Base-by-base conservation (phyloP, 2,113 vertebrate genomes). In the Silurus glanis region DNA sequence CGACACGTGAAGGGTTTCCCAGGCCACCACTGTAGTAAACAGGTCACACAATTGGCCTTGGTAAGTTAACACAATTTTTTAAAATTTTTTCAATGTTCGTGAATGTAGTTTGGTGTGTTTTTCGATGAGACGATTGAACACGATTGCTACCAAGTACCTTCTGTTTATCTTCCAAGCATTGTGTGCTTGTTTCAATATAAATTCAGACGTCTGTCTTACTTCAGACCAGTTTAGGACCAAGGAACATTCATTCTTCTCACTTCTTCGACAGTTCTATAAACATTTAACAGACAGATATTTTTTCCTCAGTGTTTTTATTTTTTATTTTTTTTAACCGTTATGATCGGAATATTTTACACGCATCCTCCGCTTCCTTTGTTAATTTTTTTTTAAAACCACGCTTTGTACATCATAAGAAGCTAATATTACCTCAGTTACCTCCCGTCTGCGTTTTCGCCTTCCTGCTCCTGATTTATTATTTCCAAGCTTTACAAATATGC, bases 391-490 rank as follows among this genome's bases (percentile, higher is more conserved):
- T 4, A 21, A 10, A 28, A 64, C n/a, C 8, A 10, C 13, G 10
- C n/a, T 49, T 12, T 51, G 37, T 16, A 49, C 13, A 19, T 69
- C 5, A 4, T 28, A 45, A 64, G n/a, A 28, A 55, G 47, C 5
- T 49, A 37, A 61, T 47, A n/a, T 74, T 61, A 74, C 56, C 28
- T 21, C 71, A 47, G 9, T 75, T 76, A 75, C 49, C 83, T 76
- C 28, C 58, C 21, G 1, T 51, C 72, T 84, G 62, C 37, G 21
- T 84, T 84, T 51, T 58, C 14, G 21, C 58, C 53, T 84, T 45
- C 16, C 25, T 62, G 10, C 51, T 47, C 45, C 58, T 64, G 28
- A 55, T 16, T 47, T 49, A 55, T 49, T 8, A 23, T 7, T 23
- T 84, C 56, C 55, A 74, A 61, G 6, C 55, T 84, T 61, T 45